Base-by-base conservation (phyloP, 2,888 invertebrate genomes). In the Cosmia pyralina region DNA sequence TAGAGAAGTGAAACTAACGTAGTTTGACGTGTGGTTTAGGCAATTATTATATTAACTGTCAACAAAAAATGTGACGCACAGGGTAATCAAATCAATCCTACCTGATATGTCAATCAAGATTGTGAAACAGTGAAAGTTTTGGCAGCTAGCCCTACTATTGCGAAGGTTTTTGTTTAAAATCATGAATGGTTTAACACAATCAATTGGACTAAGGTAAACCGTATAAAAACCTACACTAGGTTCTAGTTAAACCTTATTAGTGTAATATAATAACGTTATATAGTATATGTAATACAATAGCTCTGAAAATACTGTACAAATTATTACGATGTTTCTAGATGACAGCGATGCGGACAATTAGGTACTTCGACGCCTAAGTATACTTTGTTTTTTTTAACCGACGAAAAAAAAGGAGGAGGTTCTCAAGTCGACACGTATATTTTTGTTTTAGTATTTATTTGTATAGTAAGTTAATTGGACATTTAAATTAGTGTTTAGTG, bases 81-180 rank as follows among this genome's bases (percentile, higher is more conserved):
- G 0, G 13, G 3, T 28, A n/a, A 41, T 38, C 41, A 8, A 38
- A 41, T 41, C 4, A 38, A 55, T 53, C 2, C 28, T 28, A 28
- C 28, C 28, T 28, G 28, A n/a, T n/a, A n/a, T n/a, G n/a, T n/a
- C n/a, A n/a, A n/a, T n/a, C n/a, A n/a, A 17, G 11, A 6, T 28
- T 19, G 13, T 28, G 19, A n/a, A 13, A 50, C 10, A 15, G 73
- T 50, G 52, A 75, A 72, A 72, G 72, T 75, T 55, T 48, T 64
- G 75, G 48, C 53, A 41, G 2, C 10, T 3, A 28, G 19, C 13
- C 10, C 7, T 50, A 10, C 0, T 46, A 8, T 60, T 58, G 59
- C 44, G 19, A 46, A 44, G 11, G 11, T 19, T 19, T 41, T 38
- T 19, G 11, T 46, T 44, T 52, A 17, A n/a, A 60, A 38, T 38